Evolutionary conservation across 1,140 invertebrate genomes (phyloP), one percentile per base, ranked within the genome.

Genomic region (Epicauta chinensis): DNA sequence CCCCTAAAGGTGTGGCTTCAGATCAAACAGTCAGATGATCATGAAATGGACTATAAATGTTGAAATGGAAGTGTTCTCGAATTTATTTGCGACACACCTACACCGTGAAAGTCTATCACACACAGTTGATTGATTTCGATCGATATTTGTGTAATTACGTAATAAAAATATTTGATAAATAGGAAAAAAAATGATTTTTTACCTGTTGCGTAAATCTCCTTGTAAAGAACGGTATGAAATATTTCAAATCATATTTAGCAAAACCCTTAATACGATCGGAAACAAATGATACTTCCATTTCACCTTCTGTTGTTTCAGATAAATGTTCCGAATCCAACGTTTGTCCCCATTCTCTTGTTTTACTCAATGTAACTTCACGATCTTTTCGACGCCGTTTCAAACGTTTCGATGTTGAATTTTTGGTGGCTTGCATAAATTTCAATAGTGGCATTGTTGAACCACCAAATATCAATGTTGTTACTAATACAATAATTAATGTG

Each of bases 331-430:
- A 94, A 73, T 97, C 94, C 34, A 98, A 5, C 11, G 93, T 83
- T 75, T 95, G 91, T 14, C 94, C 94, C 91, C 93, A 94, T 81
- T 97, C 94, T 71, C 91, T 89, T 0, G 94, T 98, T 79, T 98
- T 98, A 61, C 92, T 96, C 17, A 97, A 74, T 29, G 93, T 91
- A 39, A 97, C 84, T 72, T 91, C 90, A 67, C 87, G 87, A 42
- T 86, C 82, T 50, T 82, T 84, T 66, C 84, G 83, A 36, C 81
- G 78, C 53, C 78, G 77, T 58, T 64, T 70, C 63, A 77, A 71
- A 55, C 75, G 62, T 54, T 62, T 59, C 15, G 65, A 59, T 12
- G 23, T 23, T 15, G 63, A 65, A 60, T 76, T 77, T 48, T 76
- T 76, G 0, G 74, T 80, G 0, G 80, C 80, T 46, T 81, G 75